Evolutionary conservation across 2,113 vertebrate species (phyloP).

Genomic region (Cryptomyrus ogoouensis): DNA sequence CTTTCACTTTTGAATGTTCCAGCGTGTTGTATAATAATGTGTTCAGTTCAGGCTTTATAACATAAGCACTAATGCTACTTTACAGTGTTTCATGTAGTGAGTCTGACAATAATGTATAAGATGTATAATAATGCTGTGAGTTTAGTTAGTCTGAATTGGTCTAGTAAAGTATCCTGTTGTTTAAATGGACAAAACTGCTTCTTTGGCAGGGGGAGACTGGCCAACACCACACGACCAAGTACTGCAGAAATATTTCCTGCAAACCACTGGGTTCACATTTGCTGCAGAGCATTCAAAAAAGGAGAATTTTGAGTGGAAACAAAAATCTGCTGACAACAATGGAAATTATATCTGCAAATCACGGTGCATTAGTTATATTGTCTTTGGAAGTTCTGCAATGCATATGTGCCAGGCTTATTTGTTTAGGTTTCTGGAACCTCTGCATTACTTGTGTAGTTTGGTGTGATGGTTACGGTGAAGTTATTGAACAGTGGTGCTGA

Average conservation of each 20-base stretch:
- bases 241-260: neutral
- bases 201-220: neutral
- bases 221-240: neutral
- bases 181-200: neutral
- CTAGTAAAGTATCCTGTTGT: neutral
- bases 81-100: neutral
- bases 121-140: neutral
- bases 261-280: neutral
- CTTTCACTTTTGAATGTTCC: neutral
- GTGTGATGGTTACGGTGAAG: neutral
- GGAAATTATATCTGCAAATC: neutral
- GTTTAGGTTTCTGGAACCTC: neutral
- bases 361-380: neutral
- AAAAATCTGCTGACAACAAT: neutral
- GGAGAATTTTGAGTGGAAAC: neutral
- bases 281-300: neutral
- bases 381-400: neutral
- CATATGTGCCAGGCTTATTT: neutral
- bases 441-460: neutral
- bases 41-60: neutral
- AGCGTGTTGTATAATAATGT: neutral
- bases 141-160: neutral
- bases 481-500: neutral
- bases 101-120: neutral
- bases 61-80: neutral